These are phyloP conservation scores for Macropis europaea DNA, from an alignment of 2,888 invertebrate species.

Conservation along the genomic window DNA sequence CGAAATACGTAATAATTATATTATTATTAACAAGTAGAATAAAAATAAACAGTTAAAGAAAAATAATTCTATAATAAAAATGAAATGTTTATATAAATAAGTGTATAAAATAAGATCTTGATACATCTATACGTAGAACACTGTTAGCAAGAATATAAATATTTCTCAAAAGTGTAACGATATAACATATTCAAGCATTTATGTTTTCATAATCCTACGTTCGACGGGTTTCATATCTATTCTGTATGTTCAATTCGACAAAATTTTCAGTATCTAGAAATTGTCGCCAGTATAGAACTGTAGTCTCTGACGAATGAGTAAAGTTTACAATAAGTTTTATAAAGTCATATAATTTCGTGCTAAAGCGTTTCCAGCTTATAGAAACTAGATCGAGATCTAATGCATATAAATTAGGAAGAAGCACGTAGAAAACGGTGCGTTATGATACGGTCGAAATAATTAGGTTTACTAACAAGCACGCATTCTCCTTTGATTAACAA, in stretches of 20 bases:
- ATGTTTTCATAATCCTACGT: too few species aligned
- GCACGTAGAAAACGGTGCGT: slow-evolving; percentile 23
- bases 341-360: slow-evolving; percentile 3
- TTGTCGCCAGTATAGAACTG: neutral
- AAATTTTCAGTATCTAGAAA: neutral
- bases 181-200: too few species aligned
- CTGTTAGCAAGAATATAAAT: too few species aligned
- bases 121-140: too few species aligned
- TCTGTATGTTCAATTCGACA: neutral
- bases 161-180: too few species aligned
- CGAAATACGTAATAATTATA: too few species aligned
- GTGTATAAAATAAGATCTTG: too few species aligned
- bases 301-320: neutral
- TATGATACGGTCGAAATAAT: slow-evolving; percentile 13
- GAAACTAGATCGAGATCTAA: slow-evolving; percentile 35
- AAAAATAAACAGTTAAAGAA: too few species aligned
- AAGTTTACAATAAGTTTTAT: neutral
- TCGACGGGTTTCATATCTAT: too few species aligned
- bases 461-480: neutral
- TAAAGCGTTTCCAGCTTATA: slow-evolving; percentile 19
- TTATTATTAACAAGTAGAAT: too few species aligned
- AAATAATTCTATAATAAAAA: too few species aligned
- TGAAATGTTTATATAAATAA: too few species aligned
- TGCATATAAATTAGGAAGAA: slow-evolving; percentile 31
- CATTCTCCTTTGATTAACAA: neutral